phyloP scores from a whole-genome alignment of 2,113 vertebrate genomes.

The Lagopus leucura region DNA sequence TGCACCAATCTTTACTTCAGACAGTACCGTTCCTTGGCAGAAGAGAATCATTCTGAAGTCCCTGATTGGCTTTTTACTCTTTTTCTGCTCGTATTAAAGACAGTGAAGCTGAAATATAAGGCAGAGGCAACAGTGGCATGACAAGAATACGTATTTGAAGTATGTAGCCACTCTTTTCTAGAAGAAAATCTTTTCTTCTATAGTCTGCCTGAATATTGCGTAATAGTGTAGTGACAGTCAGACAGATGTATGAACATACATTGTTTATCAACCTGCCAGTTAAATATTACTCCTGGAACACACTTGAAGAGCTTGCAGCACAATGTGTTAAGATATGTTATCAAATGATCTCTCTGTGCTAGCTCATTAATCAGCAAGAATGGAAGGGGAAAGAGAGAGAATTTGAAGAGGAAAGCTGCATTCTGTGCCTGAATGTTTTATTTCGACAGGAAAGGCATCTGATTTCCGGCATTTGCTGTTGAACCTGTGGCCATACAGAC shows the following conservation, averaged over 20 bases:
- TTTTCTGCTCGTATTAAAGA: not conserved
- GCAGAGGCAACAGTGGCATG: not conserved
- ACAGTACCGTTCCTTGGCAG: not conserved
- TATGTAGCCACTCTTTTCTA: not conserved
- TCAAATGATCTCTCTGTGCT: not conserved
- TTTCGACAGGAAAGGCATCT: not conserved
- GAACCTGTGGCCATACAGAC: not conserved
- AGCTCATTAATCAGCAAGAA: not conserved
- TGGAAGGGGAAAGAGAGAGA: not conserved
- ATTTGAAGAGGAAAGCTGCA: not conserved
- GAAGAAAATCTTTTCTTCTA: not conserved
- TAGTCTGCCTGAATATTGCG: not conserved
- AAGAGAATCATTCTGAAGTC: not conserved
- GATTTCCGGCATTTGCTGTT: not conserved
- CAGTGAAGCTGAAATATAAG: not conserved
- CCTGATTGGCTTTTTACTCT: not conserved
- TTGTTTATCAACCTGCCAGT: not conserved
- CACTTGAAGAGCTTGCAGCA: not conserved
- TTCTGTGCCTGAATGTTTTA: not conserved
- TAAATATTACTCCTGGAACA: constrained; percentile 1
- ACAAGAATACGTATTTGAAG: not conserved
- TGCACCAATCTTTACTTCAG: not conserved
- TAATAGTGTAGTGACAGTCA: not conserved
- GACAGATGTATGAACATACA: not conserved
- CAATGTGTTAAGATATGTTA: not conserved